phyloP scores from a whole-genome alignment of 2,888 invertebrate species.

The Leucozona laternaria region DNA sequence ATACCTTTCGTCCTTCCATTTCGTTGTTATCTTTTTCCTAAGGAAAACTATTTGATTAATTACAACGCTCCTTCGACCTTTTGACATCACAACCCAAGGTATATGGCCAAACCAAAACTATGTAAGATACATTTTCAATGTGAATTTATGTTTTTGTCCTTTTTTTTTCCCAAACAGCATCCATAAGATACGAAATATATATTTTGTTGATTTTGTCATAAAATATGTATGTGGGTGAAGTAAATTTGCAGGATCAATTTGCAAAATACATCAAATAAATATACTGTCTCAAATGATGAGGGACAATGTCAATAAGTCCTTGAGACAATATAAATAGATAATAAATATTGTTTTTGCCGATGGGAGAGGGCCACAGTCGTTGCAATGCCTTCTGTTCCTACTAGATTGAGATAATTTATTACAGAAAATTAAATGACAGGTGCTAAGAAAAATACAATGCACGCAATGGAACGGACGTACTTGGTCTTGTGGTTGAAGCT shows the following conservation, averaged over 20 bases:
- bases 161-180: background rate
- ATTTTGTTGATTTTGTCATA: background rate
- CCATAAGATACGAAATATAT: background rate
- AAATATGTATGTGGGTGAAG: background rate
- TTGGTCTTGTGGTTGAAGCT: too few relatives aligned
- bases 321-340: background rate
- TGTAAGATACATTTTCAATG: background rate
- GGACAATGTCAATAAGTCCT: slow-evolving; percentile 14
- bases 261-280: background rate
- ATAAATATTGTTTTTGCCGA: background rate
- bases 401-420: background rate
- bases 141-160: background rate
- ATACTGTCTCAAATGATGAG: slow-evolving; percentile 3
- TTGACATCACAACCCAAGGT: background rate
- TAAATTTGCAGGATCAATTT: slow-evolving; percentile 13
- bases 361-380: background rate
- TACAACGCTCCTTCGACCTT: slow-evolving; percentile 29
- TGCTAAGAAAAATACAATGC: background rate
- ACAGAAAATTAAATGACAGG: background rate
- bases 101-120: background rate
- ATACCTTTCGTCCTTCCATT: background rate
- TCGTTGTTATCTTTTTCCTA: background rate
- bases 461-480: too few relatives aligned
- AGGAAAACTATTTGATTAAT: slow-evolving; percentile 13
- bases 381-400: background rate